Percentiles rank a stretch among this genome's conserved stretches.
phyloP scores from a whole-genome alignment of 2,888 invertebrate species.

The Andricus curvator region DNA sequence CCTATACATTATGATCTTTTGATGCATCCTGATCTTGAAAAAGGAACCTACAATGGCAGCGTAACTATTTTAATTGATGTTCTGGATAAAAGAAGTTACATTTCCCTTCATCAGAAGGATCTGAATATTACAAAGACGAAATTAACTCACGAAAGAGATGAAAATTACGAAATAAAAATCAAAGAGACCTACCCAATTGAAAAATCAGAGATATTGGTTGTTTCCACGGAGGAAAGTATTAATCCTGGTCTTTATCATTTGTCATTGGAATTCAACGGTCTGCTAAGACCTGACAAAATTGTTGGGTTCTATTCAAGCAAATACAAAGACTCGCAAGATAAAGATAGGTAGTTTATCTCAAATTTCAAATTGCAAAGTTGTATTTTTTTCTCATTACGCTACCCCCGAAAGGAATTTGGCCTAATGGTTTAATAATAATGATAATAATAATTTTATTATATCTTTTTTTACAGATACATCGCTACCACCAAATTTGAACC shows the following conservation, averaged over 20 bases:
- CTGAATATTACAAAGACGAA: slow-evolving; percentile 79
- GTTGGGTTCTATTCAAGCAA: slow-evolving; percentile 83
- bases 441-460: not conserved
- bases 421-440: too few relatives aligned
- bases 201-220: slow-evolving; percentile 69
- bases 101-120: slow-evolving; percentile 79
- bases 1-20: slow-evolving; percentile 84
- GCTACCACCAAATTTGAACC: slow-evolving; percentile 97
- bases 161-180: slow-evolving; percentile 60
- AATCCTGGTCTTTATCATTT: slow-evolving; percentile 76
- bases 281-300: slow-evolving; percentile 79
- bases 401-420: too few relatives aligned
- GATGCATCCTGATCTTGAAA: slow-evolving; percentile 82
- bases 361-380: not conserved
- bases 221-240: slow-evolving; percentile 65
- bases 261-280: slow-evolving; percentile 80
- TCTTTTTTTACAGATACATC: slow-evolving; percentile 82
- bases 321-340: slow-evolving; percentile 76
- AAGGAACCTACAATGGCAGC: slow-evolving; percentile 82
- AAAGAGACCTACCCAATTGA: slow-evolving; percentile 60
- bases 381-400: not conserved
- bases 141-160: slow-evolving; percentile 66
- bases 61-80: slow-evolving; percentile 80
- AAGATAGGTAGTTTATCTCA: slow-evolving; percentile 66
- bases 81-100: slow-evolving; percentile 75